Evolutionary conservation across 2,113 vertebrate species (phyloP), one percentile per base, ranked within the genome.

Genomic region (Dryoscopus gambensis): DNA sequence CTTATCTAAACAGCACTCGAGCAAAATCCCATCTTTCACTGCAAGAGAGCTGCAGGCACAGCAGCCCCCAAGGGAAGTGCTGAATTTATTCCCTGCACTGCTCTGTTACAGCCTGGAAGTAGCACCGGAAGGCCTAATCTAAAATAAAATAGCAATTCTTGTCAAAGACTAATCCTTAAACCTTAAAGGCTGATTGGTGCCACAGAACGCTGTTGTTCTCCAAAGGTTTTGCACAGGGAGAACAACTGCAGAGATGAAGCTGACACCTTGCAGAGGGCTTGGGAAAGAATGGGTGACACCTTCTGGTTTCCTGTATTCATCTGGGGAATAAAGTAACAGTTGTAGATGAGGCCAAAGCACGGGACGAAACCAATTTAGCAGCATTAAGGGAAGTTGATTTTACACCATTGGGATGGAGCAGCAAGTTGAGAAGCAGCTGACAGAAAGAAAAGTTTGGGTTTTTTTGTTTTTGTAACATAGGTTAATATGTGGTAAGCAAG

Each of bases 51-150:
- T 74, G 44, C 73, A 92, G 82, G 74, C 56, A 28, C 4, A 62
- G 28, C 47, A 47, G 35, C 57, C 42, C 40, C 37, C 6, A 3
- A 57, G 28, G 47, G 10, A 74, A 74, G 20, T 30, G 27, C 60
- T 31, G 59, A 49, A 74, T 84, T 84, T 86, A 62, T 77, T 75
- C 39, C 80, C 50, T 75, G 33, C 23, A 21, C 87, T 47, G 8
- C 50, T 73, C 11, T n/a, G 15, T 37, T 77, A 37, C 40, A 70
- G n/a, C 25, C 73, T 55, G 44, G 64, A 71, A 87, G 74, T 14
- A 84, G n/a, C 83, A 92, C 79, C 68, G 52, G n/a, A 80, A 91
- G 68, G 42, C 64, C 73, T 57, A 62, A 83, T 57, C 68, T 40
- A 44, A 90, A 90, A 85, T 20, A 80, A 40, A 90, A 13, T 37